These are phyloP conservation scores for Pogonus chalceus DNA, from an alignment of 1,140 invertebrate genomes.

Conservation along the genomic window DNA sequence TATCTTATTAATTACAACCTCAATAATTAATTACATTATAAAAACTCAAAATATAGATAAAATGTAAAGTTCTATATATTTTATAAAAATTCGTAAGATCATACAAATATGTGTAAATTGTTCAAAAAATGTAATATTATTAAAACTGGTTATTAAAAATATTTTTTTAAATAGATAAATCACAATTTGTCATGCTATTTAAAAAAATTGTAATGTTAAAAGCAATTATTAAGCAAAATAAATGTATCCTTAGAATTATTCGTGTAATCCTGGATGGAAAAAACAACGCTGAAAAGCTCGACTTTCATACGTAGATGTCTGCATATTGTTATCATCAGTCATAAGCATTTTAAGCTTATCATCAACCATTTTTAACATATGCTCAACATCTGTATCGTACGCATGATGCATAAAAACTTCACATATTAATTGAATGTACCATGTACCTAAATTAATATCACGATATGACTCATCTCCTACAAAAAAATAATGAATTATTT, in stretches of 20 bases:
- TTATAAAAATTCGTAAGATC: too few relatives aligned
- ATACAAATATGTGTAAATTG: too few relatives aligned
- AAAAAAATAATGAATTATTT: slow-evolving; percentile 10
- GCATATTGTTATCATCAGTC: slow-evolving; percentile 28
- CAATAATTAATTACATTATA: too few relatives aligned
- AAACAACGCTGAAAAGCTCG: slow-evolving; percentile 52
- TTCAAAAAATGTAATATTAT: too few relatives aligned
- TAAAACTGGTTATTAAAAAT: too few relatives aligned
- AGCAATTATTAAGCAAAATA: too few relatives aligned
- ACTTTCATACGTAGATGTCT: slow-evolving; percentile 43
- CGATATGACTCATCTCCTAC: slow-evolving; percentile 53
- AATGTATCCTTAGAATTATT: neutral
- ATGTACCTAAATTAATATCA: slow-evolving; percentile 51
- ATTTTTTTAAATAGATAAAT: too few relatives aligned
- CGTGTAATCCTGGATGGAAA: slow-evolving; percentile 43
- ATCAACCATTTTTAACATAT: slow-evolving; percentile 55
- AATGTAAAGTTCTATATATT: too few relatives aligned
- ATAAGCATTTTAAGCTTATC: slow-evolving; percentile 32
- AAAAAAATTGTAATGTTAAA: too few relatives aligned
- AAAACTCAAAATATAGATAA: too few relatives aligned
- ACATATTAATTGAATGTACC: slow-evolving; percentile 68
- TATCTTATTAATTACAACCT: too few relatives aligned
- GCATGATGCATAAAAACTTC: slow-evolving; percentile 61
- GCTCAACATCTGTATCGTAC: slow-evolving; percentile 47
- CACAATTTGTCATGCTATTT: too few relatives aligned